Conservation (phyloP, 1,140 invertebrate genomes). For the Mamestra configurata region DNA sequence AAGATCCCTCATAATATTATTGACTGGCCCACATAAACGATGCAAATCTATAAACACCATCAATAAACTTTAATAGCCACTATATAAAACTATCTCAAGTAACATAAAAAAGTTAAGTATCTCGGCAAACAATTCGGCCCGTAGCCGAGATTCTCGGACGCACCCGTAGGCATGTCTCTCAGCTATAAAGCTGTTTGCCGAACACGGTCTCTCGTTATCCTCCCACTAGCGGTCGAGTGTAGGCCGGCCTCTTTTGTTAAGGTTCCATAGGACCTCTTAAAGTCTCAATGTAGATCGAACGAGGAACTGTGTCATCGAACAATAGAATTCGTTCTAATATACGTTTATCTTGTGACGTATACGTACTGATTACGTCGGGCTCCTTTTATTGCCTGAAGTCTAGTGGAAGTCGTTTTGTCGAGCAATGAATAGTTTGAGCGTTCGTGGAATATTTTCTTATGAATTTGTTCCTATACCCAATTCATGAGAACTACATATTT, state of each 20-base stretch:
- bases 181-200: constrained; percentile 50
- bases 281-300: constrained; percentile 43
- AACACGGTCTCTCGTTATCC: constrained; percentile 55
- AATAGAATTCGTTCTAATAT: constrained; percentile 40
- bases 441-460: background rate
- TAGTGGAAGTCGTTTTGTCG: background rate
- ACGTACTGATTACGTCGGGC: constrained; percentile 20
- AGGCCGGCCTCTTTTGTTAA: constrained; percentile 53
- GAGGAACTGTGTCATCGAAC: constrained; percentile 51
- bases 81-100: background rate
- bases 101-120: constrained; percentile 6
- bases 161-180: constrained; percentile 13
- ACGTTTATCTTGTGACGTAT: constrained; percentile 23
- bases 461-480: too few relatives aligned
- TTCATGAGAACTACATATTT: too few relatives aligned
- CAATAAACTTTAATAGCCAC: constrained; percentile 4
- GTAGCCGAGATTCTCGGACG: background rate
- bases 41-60: background rate
- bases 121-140: background rate
- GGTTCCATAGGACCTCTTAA: constrained; percentile 50
- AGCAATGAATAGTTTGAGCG: constrained; percentile 4
- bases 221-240: constrained; percentile 49
- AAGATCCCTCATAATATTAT: too few relatives aligned
- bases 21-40: background rate
- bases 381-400: constrained; percentile 23